Percentiles rank a stretch among this genome's conserved stretches.
phyloP scores from a whole-genome alignment of 2,113 vertebrate species.

The Ifrita kowaldi region DNA sequence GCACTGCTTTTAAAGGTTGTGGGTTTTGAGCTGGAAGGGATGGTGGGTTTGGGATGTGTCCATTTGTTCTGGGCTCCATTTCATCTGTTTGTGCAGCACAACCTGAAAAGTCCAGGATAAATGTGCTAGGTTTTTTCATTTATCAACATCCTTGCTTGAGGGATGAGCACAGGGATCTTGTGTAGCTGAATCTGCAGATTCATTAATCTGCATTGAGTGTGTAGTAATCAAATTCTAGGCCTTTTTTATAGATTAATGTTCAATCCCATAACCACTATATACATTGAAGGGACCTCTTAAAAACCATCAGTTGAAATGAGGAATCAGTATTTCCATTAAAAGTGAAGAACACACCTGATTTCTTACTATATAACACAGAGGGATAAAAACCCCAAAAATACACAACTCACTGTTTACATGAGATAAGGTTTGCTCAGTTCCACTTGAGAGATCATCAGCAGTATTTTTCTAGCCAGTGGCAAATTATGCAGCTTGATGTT shows the following conservation, averaged over 20 bases:
- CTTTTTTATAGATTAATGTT: background rate
- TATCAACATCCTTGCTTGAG: background rate
- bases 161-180: background rate
- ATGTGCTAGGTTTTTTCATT: background rate
- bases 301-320: background rate
- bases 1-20: background rate
- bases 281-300: background rate
- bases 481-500: background rate
- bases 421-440: conserved; percentile 16
- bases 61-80: background rate
- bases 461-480: background rate
- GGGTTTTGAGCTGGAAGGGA: background rate
- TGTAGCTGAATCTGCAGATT: background rate
- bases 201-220: background rate
- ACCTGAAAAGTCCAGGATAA: background rate
- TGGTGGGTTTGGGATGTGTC: background rate
- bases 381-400: background rate
- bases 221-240: background rate
- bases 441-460: background rate
- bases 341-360: background rate
- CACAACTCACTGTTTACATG: background rate
- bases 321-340: background rate
- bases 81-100: background rate
- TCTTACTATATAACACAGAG: background rate
- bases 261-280: background rate